Evolutionary conservation across 2,113 vertebrate genomes (phyloP), one percentile per base, ranked within the genome.

Genomic region (Anoplopoma fimbria): DNA sequence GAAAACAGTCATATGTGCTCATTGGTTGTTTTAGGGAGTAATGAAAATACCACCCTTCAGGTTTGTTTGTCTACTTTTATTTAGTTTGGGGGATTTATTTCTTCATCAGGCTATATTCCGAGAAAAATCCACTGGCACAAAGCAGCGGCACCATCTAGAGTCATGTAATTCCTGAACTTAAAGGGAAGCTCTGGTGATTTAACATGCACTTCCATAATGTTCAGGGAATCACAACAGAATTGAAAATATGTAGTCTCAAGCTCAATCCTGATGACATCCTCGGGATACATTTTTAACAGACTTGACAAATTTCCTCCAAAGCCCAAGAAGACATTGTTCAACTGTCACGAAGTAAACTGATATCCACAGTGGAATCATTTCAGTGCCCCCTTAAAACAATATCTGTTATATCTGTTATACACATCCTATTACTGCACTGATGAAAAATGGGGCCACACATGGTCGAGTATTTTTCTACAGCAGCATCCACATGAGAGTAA

Each of bases 401-500:
- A 68, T 64, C 21, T 75, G n/a, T 4, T 3, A 51, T 29, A 58
- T n/a, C n/a, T n/a, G n/a, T 38, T 65, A 12, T 19, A 73, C 33
- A 69, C 7, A 61, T 73, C 3, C 6, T 29, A 19, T 45, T 69
- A 31, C 13, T 61, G 25, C 60, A 75, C 33, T 53, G 27, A 85
- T 34, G 34, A 68, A 79, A n/a, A 36, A 64, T 1, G 0, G 9
- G 23, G 31, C 49, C 70, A 62, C 12, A 19, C 23, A n/a, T 31
- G 10, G 27, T 76, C 34, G 19, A 53, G 14, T 17, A 51, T 34
- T 47, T 25, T 45, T 77, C 68, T 13, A 31, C 23, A 62, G 55
- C 36, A 73, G 74, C 51, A 53, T 75, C 57, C 31, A 69, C 45
- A 73, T 45, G 13, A 55, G 62, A 87, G 40, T 63, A 27, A 74